A percentile compares a stretch with the other conserved stretches of the same genome.
Evolutionary conservation across 2,888 invertebrate genomes (phyloP).

Genomic region (Shargacucullia verbasci): DNA sequence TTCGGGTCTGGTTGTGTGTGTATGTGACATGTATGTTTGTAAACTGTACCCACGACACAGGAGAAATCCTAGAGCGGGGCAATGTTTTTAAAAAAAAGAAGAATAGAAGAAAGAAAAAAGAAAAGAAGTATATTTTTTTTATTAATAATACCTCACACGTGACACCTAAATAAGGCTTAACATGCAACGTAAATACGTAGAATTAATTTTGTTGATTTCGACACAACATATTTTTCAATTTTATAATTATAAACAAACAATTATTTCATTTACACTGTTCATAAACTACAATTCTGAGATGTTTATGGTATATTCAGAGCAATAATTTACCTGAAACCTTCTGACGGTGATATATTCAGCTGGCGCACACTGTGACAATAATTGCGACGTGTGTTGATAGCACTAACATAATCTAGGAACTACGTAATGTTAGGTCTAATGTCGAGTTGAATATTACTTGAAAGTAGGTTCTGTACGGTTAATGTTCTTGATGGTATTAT

Average conservation of each 20-base stretch:
- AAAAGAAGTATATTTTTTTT: too few relatives aligned
- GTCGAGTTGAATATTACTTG: slow-evolving; percentile 12
- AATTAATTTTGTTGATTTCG: too few relatives aligned
- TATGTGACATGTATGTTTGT: too few relatives aligned
- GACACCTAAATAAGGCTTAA: too few relatives aligned
- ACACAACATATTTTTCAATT: neutral
- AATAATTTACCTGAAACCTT: slow-evolving; percentile 49
- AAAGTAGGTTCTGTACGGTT: slow-evolving; percentile 28
- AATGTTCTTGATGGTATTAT: slow-evolving; percentile 41
- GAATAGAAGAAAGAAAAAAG: too few relatives aligned
- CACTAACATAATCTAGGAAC: slow-evolving; percentile 26
- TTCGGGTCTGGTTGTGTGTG: too few relatives aligned
- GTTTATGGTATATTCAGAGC: slow-evolving; percentile 47
- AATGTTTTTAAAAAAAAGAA: too few relatives aligned
- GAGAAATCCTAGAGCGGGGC: too few relatives aligned
- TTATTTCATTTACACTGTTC: slow-evolving; percentile 50
- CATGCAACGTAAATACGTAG: too few relatives aligned
- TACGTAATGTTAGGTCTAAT: slow-evolving; percentile 8
- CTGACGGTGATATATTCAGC: slow-evolving; percentile 51
- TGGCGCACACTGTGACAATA: slow-evolving; percentile 49
- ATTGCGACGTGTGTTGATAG: slow-evolving; percentile 43
- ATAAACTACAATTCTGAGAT: slow-evolving; percentile 47
- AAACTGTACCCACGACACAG: too few relatives aligned
- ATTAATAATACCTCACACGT: too few relatives aligned
- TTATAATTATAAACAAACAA: slow-evolving; percentile 38